Conservation (phyloP, 2,888 invertebrate genomes). For the Abrostola tripartita region DNA sequence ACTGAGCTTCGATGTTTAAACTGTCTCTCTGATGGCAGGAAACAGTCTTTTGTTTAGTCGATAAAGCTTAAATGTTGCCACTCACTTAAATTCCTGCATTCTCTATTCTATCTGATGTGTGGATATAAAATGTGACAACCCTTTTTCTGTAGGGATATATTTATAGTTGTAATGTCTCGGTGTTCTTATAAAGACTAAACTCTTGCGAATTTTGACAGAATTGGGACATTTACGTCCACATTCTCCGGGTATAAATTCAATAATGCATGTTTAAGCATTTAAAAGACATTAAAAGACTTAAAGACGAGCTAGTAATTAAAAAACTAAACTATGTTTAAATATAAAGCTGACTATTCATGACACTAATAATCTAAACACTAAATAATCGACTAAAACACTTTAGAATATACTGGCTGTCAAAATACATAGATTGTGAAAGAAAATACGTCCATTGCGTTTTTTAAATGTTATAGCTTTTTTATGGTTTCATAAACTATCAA, state of each 20-base stretch:
- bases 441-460: constrained; percentile 59
- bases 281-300: constrained; percentile 1
- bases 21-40: too few relatives aligned
- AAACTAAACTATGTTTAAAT: constrained; percentile 11
- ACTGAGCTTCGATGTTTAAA: too few relatives aligned
- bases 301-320: not conserved
- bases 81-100: not conserved
- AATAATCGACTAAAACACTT: constrained; percentile 44
- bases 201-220: constrained; percentile 2
- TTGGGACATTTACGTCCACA: not conserved
- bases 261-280: constrained; percentile 4
- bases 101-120: not conserved
- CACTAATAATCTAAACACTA: constrained; percentile 18
- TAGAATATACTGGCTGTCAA: constrained; percentile 28
- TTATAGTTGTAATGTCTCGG: constrained; percentile 1
- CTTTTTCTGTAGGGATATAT: not conserved
- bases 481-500: constrained; percentile 26
- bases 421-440: constrained; percentile 56
- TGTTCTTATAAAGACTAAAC: constrained; percentile 3
- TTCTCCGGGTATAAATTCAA: not conserved
- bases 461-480: constrained; percentile 38
- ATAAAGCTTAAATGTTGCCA: not conserved
- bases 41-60: too few relatives aligned
- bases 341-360: constrained; percentile 39
- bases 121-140: not conserved